phyloP scores from a whole-genome alignment of 1,140 invertebrate species.

The Papilio machaon region DNA sequence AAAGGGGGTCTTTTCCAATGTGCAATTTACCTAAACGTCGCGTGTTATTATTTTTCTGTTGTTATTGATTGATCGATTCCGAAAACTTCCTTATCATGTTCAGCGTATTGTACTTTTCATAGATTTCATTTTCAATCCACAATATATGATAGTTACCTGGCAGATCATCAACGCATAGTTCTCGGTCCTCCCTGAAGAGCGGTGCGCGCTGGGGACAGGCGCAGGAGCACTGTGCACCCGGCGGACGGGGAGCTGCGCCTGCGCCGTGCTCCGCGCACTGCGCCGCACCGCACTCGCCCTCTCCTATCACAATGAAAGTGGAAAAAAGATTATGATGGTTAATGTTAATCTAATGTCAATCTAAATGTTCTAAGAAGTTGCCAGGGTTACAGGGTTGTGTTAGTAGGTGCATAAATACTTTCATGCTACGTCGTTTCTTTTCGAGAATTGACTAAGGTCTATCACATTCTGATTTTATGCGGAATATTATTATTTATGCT shows the following conservation, averaged over 20 bases:
- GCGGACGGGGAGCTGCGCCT: slow-evolving; percentile 38
- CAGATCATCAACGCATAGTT: slow-evolving; percentile 73
- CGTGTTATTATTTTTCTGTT: no score
- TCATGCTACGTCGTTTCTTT: no score
- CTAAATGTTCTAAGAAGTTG: background rate
- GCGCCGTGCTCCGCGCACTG: slow-evolving; percentile 71
- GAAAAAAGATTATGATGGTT: background rate
- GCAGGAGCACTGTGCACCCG: slow-evolving; percentile 58
- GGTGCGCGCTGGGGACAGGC: slow-evolving; percentile 70
- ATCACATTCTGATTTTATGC: no score
- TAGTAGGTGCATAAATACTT: no score
- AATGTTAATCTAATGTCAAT: background rate
- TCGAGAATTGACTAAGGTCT: no score
- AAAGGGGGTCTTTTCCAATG: no score
- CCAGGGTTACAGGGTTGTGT: no score
- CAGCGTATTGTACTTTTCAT: background rate
- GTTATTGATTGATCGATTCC: no score
- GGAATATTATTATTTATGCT: no score
- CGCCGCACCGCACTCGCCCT: slow-evolving; percentile 58
- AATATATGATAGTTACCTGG: slow-evolving; percentile 57
- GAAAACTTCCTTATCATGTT: background rate
- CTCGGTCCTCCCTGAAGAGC: slow-evolving; percentile 73
- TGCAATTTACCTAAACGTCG: no score
- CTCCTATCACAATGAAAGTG: slow-evolving; percentile 45
- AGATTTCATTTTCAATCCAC: background rate